Evolutionary conservation across 2,888 invertebrate genomes (phyloP), one percentile per base, ranked within the genome.

Genomic region (Boloria euphrosyne): DNA sequence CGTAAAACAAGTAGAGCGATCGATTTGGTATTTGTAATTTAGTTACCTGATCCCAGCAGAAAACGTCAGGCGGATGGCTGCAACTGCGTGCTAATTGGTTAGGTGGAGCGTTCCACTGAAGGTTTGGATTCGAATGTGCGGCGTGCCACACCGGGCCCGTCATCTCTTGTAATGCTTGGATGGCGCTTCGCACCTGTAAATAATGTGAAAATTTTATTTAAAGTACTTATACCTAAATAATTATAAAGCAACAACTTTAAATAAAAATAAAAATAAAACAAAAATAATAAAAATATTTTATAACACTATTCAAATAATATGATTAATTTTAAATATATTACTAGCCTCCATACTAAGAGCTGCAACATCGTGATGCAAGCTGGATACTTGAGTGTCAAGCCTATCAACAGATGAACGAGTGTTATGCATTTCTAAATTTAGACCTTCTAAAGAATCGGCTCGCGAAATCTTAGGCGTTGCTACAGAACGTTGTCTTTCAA

Each of bases 21-120:
- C 31, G 31, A 22, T 46, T 46, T n/a, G 27, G 16, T 2, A 18
- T 57, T 27, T 27, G 10, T 46, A 43, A 49, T 54, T 13, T 16
- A 67, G 17, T 59, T 75, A 91, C 92, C 81, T 93, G 93, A 76
- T 96, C 95, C 93, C 96, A 96, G 76, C 95, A 95, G 84, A 97
- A 96, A 71, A 96, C 96, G 77, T 97, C 97, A 0, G 97, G 96
- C 0, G 97, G 97, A 87, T 97, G 97, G 2, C 97, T 97, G 65
- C 96, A 95, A 80, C 96, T 95, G 67, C 97, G 93, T 1, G 96
- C 96, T 61, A 97, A 92, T 70, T 94, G 87, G 69, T 93, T 93
- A 3, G 89, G 88, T 4, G 83, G 93, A 61, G 90, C 90, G 74
- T 87, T 93, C 89, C 85, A 94, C 71, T 95, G 94, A 47, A 96